A percentile compares a stretch with the other conserved stretches of the same genome.
Evolutionary conservation across 2,888 invertebrate genomes (phyloP).

Genomic region (Tenthredo distinguenda): DNA sequence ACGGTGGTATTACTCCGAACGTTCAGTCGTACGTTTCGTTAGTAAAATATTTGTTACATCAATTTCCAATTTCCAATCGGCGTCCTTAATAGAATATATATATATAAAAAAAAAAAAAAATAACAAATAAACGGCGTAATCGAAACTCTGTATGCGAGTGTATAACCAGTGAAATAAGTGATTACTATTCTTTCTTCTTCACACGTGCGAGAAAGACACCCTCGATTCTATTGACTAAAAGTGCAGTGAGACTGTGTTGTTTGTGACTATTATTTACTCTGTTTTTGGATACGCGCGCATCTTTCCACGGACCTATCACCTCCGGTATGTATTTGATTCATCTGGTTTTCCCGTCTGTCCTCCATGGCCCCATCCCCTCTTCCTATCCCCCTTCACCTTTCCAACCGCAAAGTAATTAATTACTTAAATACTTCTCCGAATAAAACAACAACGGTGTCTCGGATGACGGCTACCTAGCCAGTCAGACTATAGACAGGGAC

Average conservation of each 20-base stretch:
- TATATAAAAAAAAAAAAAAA: neutral
- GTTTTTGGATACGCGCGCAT: constrained; percentile 42
- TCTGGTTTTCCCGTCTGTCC: neutral
- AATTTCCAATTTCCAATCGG: neutral
- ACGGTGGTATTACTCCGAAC: constrained; percentile 2
- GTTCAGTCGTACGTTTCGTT: neutral
- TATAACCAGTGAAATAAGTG: constrained; percentile 1
- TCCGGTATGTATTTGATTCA: constrained; percentile 7
- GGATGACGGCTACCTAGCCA: neutral
- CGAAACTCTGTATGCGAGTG: neutral
- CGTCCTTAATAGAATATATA: neutral
- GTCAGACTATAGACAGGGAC: neutral
- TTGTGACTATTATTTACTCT: constrained; percentile 12
- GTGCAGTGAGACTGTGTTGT: constrained; percentile 16
- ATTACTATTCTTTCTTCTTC: neutral
- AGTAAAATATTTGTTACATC: neutral
- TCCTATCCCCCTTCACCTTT: neutral
- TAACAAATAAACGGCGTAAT: neutral
- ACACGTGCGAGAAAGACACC: neutral
- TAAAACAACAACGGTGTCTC: neutral
- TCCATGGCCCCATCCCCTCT: neutral
- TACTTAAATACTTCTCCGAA: neutral
- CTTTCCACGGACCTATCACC: neutral
- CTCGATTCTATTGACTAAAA: neutral
- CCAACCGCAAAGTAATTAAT: neutral